A percentile compares a stretch with the other conserved stretches of the same genome.
phyloP scores from a whole-genome alignment of 2,797 vertebrate genomes.

The Sebastes dallii region DNA sequence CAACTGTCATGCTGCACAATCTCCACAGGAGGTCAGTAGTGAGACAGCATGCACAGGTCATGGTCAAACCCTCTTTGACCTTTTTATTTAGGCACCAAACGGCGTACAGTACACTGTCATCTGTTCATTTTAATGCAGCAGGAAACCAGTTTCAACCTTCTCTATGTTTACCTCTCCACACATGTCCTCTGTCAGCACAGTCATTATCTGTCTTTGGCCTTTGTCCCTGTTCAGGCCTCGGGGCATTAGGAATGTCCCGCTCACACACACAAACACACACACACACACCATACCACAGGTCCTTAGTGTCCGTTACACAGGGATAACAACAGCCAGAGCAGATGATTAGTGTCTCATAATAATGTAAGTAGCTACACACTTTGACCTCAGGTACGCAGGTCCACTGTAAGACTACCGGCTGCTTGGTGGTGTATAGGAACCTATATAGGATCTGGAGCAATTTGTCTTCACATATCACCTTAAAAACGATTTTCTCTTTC shows the following conservation, averaged over 20 bases:
- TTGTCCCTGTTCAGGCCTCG: slow-evolving; percentile 34
- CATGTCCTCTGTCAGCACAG: slow-evolving; percentile 21
- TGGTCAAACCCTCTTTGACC: slow-evolving; percentile 42
- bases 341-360: slow-evolving; percentile 17
- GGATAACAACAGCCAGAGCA: slow-evolving; percentile 23
- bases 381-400: neutral
- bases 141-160: neutral
- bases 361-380: slow-evolving; percentile 10
- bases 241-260: slow-evolving; percentile 27
- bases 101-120: neutral
- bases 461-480: neutral
- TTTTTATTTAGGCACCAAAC: neutral
- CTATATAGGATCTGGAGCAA: neutral
- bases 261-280: neutral
- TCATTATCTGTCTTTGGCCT: slow-evolving; percentile 49
- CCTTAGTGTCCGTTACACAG: slow-evolving; percentile 26
- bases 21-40: slow-evolving; percentile 69
- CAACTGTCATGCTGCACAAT: neutral
- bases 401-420: neutral
- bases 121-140: neutral
- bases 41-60: slow-evolving; percentile 21
- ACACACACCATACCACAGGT: neutral
- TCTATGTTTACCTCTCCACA: neutral
- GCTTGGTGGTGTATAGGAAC: neutral
- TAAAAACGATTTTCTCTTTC: neutral